A percentile compares a stretch with the other conserved stretches of the same genome.
These are phyloP conservation scores for Eurystomus glaucurus DNA, from an alignment of 2,797 vertebrate species.

Conservation along the genomic window DNA sequence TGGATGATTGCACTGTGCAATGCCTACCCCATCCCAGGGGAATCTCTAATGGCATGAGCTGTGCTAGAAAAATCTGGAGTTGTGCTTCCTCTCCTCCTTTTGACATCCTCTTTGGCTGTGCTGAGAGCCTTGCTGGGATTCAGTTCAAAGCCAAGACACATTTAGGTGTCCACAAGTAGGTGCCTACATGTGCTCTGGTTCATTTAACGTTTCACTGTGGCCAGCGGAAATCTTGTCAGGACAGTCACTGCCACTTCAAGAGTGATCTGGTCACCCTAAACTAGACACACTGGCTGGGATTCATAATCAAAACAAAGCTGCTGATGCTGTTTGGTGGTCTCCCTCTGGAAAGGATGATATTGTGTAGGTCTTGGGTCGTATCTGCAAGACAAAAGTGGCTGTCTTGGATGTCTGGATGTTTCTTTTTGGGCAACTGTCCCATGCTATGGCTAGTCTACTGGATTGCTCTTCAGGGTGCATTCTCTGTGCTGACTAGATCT, in stretches of 20 bases:
- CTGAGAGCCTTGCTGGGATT: not conserved
- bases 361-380: not conserved
- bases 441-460: not conserved
- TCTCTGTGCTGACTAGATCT: not conserved
- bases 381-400: not conserved
- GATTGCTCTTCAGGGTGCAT: not conserved
- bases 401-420: not conserved
- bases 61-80: not conserved
- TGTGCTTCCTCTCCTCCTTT: not conserved
- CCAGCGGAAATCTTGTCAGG: not conserved
- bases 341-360: not conserved
- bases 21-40: not conserved
- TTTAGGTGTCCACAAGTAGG: not conserved
- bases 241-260: not conserved
- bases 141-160: not conserved
- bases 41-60: not conserved
- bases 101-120: not conserved
- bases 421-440: not conserved
- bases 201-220: not conserved
- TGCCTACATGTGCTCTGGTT: not conserved
- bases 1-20: not conserved
- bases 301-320: not conserved
- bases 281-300: accelerated
- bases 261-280: not conserved
- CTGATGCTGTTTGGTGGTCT: not conserved